Percentiles rank a stretch among this genome's conserved stretches.
These are phyloP conservation scores for Platygyra sinensis DNA, from an alignment of 64 coral and sea anemone species.

Conservation along the genomic window DNA sequence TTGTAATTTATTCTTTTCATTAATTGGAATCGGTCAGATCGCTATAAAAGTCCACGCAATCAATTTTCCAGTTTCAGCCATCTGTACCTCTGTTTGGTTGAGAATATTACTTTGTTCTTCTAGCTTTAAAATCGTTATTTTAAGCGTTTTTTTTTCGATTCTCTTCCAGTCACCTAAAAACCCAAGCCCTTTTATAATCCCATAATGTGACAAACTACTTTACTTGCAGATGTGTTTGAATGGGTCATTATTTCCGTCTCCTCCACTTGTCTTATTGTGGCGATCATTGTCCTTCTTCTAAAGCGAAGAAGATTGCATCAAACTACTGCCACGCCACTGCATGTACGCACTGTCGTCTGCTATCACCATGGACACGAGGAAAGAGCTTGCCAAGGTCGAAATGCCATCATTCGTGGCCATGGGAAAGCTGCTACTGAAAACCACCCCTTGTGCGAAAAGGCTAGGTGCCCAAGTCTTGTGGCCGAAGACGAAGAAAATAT, in stretches of 20 bases:
- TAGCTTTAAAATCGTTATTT: background rate
- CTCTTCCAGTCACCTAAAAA: no score
- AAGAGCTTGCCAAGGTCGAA: background rate
- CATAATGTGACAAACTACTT: background rate
- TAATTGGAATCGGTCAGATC: no score
- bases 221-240: constrained; percentile 8
- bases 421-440: background rate
- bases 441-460: background rate
- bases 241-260: background rate
- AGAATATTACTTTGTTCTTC: no score
- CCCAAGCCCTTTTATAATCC: background rate
- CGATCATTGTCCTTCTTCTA: background rate
- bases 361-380: background rate
- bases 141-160: background rate
- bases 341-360: background rate
- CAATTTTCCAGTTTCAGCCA: no score
- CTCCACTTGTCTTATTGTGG: background rate
- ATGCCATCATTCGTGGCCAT: no score
- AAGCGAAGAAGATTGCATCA: background rate
- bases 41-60: no score
- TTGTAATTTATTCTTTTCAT: no score
- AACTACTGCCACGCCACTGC: background rate
- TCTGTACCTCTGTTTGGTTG: no score
- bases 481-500: background rate
- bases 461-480: background rate